These are phyloP conservation scores for Amphipyra tragopoginis DNA, from an alignment of 2,888 invertebrate species.

Conservation along the genomic window DNA sequence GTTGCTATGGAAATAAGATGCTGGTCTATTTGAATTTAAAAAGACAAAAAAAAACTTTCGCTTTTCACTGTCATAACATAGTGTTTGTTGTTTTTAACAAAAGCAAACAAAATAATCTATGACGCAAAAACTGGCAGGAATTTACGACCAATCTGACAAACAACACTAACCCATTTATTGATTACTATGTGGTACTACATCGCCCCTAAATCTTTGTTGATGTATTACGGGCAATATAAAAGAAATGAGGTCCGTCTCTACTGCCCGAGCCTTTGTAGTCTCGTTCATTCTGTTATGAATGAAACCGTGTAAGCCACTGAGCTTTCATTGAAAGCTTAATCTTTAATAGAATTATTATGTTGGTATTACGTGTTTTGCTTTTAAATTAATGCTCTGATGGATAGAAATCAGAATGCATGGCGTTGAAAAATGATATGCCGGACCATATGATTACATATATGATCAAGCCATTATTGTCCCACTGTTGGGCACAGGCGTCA, in stretches of 20 bases:
- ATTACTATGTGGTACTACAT: conserved; percentile 20
- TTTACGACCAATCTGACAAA: conserved; percentile 13
- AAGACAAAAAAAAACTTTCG: too few species aligned
- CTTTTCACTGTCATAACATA: too few species aligned
- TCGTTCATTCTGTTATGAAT: conserved; percentile 18
- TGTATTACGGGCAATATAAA: conserved; percentile 38
- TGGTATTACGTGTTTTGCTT: not conserved
- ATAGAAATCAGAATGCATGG: too few species aligned
- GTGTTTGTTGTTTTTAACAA: too few species aligned
- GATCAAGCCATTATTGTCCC: too few species aligned
- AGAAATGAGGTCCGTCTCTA: conserved; percentile 11
- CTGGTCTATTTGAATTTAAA: too few species aligned
- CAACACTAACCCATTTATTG: conserved; percentile 38
- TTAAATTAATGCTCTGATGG: not conserved
- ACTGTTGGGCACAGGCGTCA: too few species aligned
- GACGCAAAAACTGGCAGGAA: not conserved
- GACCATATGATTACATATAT: too few species aligned
- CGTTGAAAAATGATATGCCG: too few species aligned
- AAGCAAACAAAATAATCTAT: too few species aligned
- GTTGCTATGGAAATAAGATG: too few species aligned
- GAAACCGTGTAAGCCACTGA: conserved; percentile 1
- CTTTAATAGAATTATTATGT: not conserved
- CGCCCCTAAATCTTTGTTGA: conserved; percentile 22
- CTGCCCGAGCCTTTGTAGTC: conserved; percentile 22
- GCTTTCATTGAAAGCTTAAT: conserved; percentile 4